Evolutionary conservation across 2,113 vertebrate species (phyloP), one percentile per base, ranked within the genome.

Genomic region (Podarcis raffonei): DNA sequence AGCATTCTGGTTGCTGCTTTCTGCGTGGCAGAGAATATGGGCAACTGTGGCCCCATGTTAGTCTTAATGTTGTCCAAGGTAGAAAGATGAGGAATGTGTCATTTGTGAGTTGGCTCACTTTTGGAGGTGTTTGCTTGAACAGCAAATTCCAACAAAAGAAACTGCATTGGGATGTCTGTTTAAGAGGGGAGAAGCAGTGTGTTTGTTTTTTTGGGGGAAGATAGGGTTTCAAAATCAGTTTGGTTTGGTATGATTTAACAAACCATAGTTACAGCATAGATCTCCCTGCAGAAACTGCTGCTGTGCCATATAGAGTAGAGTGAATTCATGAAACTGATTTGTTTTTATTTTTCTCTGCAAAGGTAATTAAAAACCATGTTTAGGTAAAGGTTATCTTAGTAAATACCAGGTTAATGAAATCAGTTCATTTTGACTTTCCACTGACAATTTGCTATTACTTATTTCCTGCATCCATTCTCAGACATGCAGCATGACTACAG

Each of bases 361-460:
- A 65, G 37, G 39, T 66, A 65, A 22, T 79, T 48, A 79, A 78
- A 79, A 6, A 69, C 53, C 37, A 53, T 53, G 30, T 69, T 76
- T 79, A 53, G 39, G 42, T 62, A 80, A 6, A 77, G 16, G n/a
- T 90, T 91, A 81, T 84, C 77, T 88, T 72, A 13, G 11, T 59
- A 3, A 3, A 76, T 48, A 20, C 76, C 48, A 6, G 5, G 7
- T 74, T 85, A 53, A 37, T 87, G n/a, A 78, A 0, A 42, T 89
- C 84, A 37, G 18, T 74, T 5, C 25, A 85, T 7, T 25, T 30
- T 83, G 62, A 30, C 53, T 3, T 59, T 72, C 53, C 9, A 32
- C 11, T 80, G 11, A 59, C 11, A 25, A 62, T 6, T 20, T 82
- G 2, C 1, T 79, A 39, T 4, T 12, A 76, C 57, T 22, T 25